Evolutionary conservation across 2,113 vertebrate genomes (phyloP).

Genomic region (Trichomycterus rosablanca): DNA sequence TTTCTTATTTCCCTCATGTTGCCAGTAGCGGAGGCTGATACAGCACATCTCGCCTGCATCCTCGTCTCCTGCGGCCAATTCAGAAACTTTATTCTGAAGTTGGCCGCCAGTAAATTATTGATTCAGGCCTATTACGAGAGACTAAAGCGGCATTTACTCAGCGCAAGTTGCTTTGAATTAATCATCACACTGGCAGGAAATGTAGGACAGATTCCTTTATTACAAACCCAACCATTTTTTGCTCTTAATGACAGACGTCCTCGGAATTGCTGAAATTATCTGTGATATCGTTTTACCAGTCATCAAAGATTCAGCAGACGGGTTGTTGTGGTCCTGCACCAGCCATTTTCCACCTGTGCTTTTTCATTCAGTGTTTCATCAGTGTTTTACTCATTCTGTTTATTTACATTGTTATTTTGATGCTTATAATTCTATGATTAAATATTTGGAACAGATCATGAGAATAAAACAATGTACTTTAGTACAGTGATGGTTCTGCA

Average conservation of each 20-base stretch:
- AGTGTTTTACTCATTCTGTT: neutral
- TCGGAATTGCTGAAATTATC: conserved; percentile 47
- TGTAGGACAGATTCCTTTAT: conserved; percentile 51
- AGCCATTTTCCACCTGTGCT: conserved; percentile 38
- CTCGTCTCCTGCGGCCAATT: neutral
- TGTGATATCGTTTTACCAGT: conserved; percentile 38
- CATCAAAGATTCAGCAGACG: conserved; percentile 51
- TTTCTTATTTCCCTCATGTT: no score
- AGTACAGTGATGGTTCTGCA: neutral
- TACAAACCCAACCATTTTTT: conserved; percentile 57
- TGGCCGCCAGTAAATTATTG: conserved; percentile 63
- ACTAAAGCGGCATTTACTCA: conserved; percentile 67
- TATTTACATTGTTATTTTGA: conserved; percentile 8
- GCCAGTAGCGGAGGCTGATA: neutral
- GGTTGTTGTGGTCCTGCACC: conserved; percentile 38
- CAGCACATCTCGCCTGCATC: conserved; percentile 6
- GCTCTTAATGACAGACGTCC: conserved; percentile 59
- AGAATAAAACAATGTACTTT: neutral
- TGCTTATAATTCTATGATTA: neutral
- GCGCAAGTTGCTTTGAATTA: conserved; percentile 62
- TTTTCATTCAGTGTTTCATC: conserved; percentile 25
- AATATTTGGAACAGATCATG: conserved; percentile 8
- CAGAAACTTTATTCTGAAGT: conserved; percentile 59
- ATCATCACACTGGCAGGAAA: conserved; percentile 57
- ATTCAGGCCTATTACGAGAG: conserved; percentile 61